Evolutionary conservation across 2,888 invertebrate species (phyloP).

Genomic region (Unio delphinus): DNA sequence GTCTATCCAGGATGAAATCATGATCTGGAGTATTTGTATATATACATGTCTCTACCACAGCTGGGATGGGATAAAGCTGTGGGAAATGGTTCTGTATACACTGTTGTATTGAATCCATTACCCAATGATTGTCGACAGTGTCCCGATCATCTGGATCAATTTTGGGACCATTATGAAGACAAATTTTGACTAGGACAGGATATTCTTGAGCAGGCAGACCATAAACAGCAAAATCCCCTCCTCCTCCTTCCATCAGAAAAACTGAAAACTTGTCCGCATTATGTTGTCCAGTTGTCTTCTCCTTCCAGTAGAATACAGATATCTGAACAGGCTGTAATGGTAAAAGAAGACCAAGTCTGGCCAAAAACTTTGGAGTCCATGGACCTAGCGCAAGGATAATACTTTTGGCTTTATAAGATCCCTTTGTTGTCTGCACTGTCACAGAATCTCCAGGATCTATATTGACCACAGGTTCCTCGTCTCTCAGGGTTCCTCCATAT

Average conservation of each 20-base stretch:
- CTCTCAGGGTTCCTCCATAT: constrained; percentile 53
- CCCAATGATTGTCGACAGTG: constrained; percentile 34
- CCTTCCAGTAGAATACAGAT: constrained; percentile 62
- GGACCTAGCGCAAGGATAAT: constrained; percentile 66
- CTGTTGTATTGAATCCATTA: constrained; percentile 31
- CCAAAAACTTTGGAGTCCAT: constrained; percentile 59
- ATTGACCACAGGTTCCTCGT: constrained; percentile 46
- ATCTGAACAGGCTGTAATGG: constrained; percentile 61
- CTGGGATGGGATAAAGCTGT: constrained; percentile 52
- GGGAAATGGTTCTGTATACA: constrained; percentile 60
- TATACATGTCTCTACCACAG: constrained; percentile 65
- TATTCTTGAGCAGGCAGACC: constrained; percentile 67
- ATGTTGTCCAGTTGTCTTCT: constrained; percentile 36
- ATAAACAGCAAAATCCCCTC: constrained; percentile 38
- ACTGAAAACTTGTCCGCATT: constrained; percentile 37
- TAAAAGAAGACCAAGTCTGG: constrained; percentile 53
- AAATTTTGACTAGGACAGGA: constrained; percentile 66
- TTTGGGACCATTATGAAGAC: constrained; percentile 57
- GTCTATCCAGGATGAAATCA: constrained; percentile 65
- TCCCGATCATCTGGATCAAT: constrained; percentile 59
- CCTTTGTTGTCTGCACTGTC: constrained; percentile 44
- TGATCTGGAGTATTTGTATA: constrained; percentile 68
- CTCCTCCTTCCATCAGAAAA: constrained; percentile 31
- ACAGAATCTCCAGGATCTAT: constrained; percentile 52
- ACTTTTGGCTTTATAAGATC: constrained; percentile 43